Conservation (phyloP, 2,888 invertebrate species). For the Caenorhabditis sp. region DNA sequence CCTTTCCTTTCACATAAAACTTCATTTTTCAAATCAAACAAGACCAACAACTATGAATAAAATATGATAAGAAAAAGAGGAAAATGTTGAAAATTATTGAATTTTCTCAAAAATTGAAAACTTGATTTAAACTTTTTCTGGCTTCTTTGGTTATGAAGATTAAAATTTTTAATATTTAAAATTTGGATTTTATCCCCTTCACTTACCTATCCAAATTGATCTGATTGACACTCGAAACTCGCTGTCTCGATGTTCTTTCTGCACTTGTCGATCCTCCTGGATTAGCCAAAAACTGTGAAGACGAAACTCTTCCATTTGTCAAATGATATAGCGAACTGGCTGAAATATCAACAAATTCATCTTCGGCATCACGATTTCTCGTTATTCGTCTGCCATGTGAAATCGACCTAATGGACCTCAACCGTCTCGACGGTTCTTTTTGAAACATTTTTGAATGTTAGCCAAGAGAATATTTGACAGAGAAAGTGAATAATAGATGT, state of each 20-base stretch:
- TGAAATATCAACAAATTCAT: constrained; percentile 36
- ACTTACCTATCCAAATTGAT: constrained; percentile 6
- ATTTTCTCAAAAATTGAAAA: too few species aligned
- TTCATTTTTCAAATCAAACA: too few species aligned
- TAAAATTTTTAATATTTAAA: too few species aligned
- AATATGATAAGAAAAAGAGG: too few species aligned
- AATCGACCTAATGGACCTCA: constrained; percentile 26
- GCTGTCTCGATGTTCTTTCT: constrained; percentile 14
- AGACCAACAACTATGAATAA: too few species aligned
- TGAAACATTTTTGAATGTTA: not conserved
- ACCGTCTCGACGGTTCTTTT: not conserved
- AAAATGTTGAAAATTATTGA: too few species aligned
- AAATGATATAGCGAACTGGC: constrained; percentile 35
- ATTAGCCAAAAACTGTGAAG: constrained; percentile 14
- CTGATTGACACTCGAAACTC: constrained; percentile 33
- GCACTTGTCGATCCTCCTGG: not conserved
- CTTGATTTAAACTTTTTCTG: not conserved
- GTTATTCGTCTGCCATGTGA: constrained; percentile 28
- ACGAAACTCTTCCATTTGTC: constrained; percentile 14
- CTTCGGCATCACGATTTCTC: constrained; percentile 14
- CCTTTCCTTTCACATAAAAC: too few species aligned
- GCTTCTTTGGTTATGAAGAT: too few species aligned
- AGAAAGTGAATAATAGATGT: too few species aligned
- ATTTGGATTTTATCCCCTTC: too few species aligned
- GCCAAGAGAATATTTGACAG: not conserved